phyloP scores from a whole-genome alignment of 2,888 invertebrate species.

The Crioceris asparagi region DNA sequence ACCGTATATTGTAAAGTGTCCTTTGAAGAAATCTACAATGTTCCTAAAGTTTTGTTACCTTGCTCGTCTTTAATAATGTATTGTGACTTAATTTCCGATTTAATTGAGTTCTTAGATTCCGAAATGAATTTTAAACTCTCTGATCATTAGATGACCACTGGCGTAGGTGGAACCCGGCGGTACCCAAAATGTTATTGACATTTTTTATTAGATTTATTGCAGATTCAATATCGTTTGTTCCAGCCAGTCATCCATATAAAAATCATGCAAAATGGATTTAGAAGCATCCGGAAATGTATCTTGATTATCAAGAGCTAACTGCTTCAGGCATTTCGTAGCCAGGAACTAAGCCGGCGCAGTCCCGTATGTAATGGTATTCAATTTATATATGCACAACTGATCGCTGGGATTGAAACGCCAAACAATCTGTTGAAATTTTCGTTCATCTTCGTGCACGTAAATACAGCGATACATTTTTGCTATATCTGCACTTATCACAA shows the following conservation, averaged over 20 bases:
- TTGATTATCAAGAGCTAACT: conserved; percentile 10
- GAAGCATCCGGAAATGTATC: conserved; percentile 9
- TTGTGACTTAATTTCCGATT: conserved; percentile 4
- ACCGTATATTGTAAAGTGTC: conserved; percentile 6
- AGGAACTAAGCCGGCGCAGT: conserved; percentile 23
- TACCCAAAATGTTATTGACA: conserved; percentile 4
- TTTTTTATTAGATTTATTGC: conserved; percentile 3
- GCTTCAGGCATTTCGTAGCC: conserved; percentile 17
- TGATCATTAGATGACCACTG: conserved; percentile 16
- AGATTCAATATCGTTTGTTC: conserved; percentile 6
- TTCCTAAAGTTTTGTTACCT: conserved; percentile 6
- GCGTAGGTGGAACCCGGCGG: conserved; percentile 11
- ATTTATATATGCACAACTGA: background rate
- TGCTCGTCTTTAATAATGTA: conserved; percentile 7
- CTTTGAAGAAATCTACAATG: conserved; percentile 5
- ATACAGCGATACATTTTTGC: conserved; percentile 1
- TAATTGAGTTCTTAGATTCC: no score
- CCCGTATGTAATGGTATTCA: conserved; percentile 14
- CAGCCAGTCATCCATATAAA: conserved; percentile 20
- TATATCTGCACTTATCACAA: background rate
- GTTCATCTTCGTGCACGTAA: background rate
- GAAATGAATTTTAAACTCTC: conserved; percentile 4
- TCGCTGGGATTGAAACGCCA: background rate
- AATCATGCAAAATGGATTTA: conserved; percentile 11
- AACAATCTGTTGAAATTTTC: background rate